These are phyloP conservation scores for Agrochola macilenta DNA, from an alignment of 2,888 invertebrate species.

Conservation along the genomic window DNA sequence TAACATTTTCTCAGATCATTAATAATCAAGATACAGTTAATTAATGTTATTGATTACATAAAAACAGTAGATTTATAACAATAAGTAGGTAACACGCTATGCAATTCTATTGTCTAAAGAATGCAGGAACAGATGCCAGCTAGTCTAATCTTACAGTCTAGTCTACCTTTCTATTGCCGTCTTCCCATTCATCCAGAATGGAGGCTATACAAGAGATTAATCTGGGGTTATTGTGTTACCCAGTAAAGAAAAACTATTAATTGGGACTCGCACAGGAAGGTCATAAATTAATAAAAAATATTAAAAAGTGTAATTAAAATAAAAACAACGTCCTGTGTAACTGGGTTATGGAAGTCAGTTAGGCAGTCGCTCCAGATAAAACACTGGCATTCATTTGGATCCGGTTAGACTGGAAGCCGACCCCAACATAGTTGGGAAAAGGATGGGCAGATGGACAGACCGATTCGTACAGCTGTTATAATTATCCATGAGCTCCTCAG, in stretches of 20 bases:
- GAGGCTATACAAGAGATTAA: too few relatives aligned
- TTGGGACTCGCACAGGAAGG: too few relatives aligned
- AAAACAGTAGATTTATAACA: constrained; percentile 6
- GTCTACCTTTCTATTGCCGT: not conserved
- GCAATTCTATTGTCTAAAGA: constrained; percentile 20
- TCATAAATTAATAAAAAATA: too few relatives aligned
- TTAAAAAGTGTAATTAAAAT: too few relatives aligned
- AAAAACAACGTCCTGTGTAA: too few relatives aligned
- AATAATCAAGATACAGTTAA: not conserved
- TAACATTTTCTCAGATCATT: not conserved
- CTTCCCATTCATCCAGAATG: not conserved
- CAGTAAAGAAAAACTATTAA: not conserved
- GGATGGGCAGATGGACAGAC: too few relatives aligned
- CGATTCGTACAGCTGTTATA: not conserved
- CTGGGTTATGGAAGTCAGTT: not conserved
- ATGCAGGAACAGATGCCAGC: not conserved
- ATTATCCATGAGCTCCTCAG: constrained; percentile 1
- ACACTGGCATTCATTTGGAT: not conserved
- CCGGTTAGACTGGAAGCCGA: not conserved
- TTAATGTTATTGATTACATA: constrained; percentile 1
- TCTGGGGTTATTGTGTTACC: not conserved
- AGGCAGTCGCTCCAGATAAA: not conserved
- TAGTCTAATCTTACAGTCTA: too few relatives aligned
- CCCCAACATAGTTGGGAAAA: not conserved
- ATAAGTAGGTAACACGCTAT: constrained; percentile 5